Evolutionary conservation across 2,113 vertebrate genomes (phyloP).

Genomic region (Morone saxatilis): DNA sequence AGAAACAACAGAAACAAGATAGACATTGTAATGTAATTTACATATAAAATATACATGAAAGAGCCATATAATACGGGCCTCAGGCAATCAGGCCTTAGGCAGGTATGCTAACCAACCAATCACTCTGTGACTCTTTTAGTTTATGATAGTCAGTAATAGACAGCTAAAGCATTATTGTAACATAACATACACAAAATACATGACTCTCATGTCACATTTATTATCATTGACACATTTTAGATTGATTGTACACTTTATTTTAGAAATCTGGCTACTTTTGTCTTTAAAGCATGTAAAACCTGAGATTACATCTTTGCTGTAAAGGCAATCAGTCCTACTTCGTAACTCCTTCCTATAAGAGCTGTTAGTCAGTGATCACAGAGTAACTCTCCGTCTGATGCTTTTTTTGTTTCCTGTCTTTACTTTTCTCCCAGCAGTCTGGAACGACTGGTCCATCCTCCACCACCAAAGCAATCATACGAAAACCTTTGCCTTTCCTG

Average conservation of each 20-base stretch:
- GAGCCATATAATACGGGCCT: neutral
- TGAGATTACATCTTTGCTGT: neutral
- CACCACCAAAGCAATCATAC: constrained; percentile 39
- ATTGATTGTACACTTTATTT: too few species aligned
- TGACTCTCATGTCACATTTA: neutral
- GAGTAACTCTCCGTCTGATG: neutral
- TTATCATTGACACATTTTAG: neutral
- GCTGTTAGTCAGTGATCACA: neutral
- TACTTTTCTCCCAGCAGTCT: constrained; percentile 16
- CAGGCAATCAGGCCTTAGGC: neutral
- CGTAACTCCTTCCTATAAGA: neutral
- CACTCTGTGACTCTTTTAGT: neutral
- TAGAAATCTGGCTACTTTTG: neutral
- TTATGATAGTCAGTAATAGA: neutral
- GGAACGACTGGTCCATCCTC: constrained; percentile 8
- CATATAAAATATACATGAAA: too few species aligned
- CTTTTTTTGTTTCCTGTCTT: constrained; percentile 16
- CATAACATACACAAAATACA: neutral
- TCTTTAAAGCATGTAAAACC: neutral
- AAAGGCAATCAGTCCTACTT: neutral
- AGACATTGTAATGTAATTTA: too few species aligned
- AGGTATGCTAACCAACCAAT: neutral
- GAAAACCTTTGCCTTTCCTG: constrained; percentile 28
- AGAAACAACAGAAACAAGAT: too few species aligned
- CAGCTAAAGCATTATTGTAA: neutral